phyloP scores from a whole-genome alignment of 2,888 invertebrate species.

The Ferrisia virgata region DNA sequence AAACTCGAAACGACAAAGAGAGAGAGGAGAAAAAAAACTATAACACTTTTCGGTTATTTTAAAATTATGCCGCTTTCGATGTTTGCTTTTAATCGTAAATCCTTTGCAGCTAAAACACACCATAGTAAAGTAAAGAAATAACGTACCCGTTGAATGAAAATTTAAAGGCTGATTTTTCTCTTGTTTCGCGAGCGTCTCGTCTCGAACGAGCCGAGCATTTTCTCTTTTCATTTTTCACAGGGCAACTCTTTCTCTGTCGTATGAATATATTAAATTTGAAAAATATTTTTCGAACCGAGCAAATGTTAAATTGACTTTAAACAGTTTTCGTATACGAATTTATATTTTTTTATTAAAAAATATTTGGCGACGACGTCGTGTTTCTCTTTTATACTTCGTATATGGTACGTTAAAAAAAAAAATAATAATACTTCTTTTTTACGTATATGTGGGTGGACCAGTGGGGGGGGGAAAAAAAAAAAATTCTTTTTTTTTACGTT shows the following conservation, averaged over 20 bases:
- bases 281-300: background rate
- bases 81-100: slow-evolving; percentile 33
- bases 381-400: background rate
- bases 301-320: slow-evolving; percentile 14
- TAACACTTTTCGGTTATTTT: slow-evolving; percentile 29
- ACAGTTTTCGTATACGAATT: background rate
- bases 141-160: slow-evolving; percentile 18
- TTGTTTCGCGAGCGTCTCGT: background rate
- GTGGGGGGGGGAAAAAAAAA: too few species aligned
- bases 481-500: too few species aligned
- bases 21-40: background rate
- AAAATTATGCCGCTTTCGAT: slow-evolving; percentile 27
- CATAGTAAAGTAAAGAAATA: background rate
- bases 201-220: background rate
- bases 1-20: background rate
- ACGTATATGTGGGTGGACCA: too few species aligned
- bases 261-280: slow-evolving; percentile 17
- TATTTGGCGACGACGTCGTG: background rate
- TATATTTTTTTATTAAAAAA: slow-evolving; percentile 17
- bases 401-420: background rate
- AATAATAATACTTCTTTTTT: background rate
- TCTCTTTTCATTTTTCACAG: background rate
- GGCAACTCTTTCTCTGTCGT: background rate
- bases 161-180: slow-evolving; percentile 13
- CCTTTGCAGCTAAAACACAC: background rate